phyloP scores from a whole-genome alignment of 2,797 vertebrate species.

The Mus spretus region DNA sequence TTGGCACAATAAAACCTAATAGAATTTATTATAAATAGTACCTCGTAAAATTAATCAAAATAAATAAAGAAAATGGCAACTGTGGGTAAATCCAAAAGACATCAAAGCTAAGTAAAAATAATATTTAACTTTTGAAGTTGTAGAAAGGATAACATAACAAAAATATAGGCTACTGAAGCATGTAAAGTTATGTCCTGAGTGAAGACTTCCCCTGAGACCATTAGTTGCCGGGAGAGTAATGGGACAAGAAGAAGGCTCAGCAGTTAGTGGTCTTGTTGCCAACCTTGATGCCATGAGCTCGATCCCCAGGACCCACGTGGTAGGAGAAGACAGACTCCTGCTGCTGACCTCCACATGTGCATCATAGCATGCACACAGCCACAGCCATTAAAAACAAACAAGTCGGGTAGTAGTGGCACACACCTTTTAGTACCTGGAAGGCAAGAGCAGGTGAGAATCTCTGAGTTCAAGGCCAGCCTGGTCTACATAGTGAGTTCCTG shows the following conservation, averaged over 20 bases:
- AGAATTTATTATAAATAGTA: neutral
- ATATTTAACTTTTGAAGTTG: conserved; percentile 9
- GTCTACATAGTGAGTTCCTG: neutral
- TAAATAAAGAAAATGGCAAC: conserved; percentile 30
- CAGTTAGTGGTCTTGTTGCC: neutral
- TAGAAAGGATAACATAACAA: conserved; percentile 11
- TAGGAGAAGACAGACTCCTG: neutral
- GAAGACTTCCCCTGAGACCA: neutral
- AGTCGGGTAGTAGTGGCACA: neutral
- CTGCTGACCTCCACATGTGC: neutral
- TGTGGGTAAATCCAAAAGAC: neutral
- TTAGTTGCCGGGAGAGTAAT: neutral
- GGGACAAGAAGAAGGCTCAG: neutral
- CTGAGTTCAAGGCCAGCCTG: neutral
- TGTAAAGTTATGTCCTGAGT: neutral
- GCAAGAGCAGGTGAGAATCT: neutral
- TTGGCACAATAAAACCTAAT: conserved; percentile 4
- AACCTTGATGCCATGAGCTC: no score
- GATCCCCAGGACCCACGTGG: neutral
- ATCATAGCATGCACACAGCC: neutral
- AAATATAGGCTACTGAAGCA: neutral
- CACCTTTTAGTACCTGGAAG: neutral
- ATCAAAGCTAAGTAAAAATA: conserved; percentile 8
- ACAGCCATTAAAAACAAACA: neutral
- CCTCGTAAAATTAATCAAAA: neutral